These are phyloP conservation scores for Malacosoma neustria DNA, from an alignment of 2,888 invertebrate genomes.

Conservation along the genomic window DNA sequence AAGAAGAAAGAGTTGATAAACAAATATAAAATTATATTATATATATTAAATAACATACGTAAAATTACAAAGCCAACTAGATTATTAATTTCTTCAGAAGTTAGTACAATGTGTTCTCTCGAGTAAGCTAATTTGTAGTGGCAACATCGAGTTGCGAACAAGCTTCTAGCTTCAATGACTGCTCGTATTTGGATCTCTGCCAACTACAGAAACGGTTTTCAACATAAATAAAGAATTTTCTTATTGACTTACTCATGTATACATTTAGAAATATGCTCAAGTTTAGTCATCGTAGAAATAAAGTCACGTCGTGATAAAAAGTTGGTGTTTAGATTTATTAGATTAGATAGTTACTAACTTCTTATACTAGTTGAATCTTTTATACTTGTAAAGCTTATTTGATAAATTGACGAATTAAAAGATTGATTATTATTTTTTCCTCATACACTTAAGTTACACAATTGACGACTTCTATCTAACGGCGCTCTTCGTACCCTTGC, in stretches of 20 bases:
- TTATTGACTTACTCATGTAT: background rate
- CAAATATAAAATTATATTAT: background rate
- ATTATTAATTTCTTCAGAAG: too few species aligned
- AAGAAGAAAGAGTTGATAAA: constrained; percentile 16
- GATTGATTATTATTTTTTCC: too few species aligned
- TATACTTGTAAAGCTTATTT: too few species aligned
- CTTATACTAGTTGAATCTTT: too few species aligned
- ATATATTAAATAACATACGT: background rate
- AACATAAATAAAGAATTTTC: background rate
- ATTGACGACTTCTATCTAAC: too few species aligned
- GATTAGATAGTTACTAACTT: too few species aligned
- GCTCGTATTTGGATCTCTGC: background rate
- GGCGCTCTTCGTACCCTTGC: too few species aligned
- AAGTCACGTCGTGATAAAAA: too few species aligned
- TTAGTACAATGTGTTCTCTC: too few species aligned
- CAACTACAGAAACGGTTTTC: background rate
- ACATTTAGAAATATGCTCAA: background rate
- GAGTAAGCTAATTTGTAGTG: background rate
- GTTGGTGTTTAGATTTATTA: too few species aligned
- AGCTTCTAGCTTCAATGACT: background rate
- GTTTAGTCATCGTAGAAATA: background rate
- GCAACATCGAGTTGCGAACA: background rate
- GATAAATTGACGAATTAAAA: too few species aligned
- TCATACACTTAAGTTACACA: too few species aligned
- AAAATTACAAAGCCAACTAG: constrained; percentile 8